These are phyloP conservation scores for Acanthiza pusilla DNA, from an alignment of 2,797 vertebrate genomes.

Conservation along the genomic window DNA sequence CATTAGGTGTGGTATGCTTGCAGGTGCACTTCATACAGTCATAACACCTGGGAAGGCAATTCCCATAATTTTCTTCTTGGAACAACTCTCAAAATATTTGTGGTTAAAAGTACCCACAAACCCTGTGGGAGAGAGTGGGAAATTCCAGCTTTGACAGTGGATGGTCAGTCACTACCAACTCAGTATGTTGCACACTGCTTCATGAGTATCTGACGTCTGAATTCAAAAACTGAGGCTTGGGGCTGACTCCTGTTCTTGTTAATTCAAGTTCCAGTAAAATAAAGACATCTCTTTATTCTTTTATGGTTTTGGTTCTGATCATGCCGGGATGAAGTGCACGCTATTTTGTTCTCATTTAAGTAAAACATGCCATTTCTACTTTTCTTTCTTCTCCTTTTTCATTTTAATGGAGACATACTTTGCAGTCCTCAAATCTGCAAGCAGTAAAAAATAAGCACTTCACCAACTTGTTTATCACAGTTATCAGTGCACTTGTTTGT, in stretches of 20 bases:
- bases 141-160: background rate
- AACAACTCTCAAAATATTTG: background rate
- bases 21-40: background rate
- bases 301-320: background rate
- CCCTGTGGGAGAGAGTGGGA: background rate
- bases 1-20: background rate
- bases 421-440: background rate
- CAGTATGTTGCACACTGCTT: background rate
- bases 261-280: background rate
- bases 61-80: background rate
- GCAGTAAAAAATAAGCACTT: constrained; percentile 39
- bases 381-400: background rate
- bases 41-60: background rate
- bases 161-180: background rate
- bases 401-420: background rate
- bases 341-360: background rate
- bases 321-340: background rate
- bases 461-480: constrained; percentile 64
- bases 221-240: background rate
- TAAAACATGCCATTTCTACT: background rate
- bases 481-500: constrained; percentile 68
- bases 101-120: background rate
- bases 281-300: background rate
- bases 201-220: background rate
- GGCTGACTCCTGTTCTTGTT: background rate